Base-by-base conservation (phyloP, 2,888 invertebrate species). In the Abrostola tripartita region DNA sequence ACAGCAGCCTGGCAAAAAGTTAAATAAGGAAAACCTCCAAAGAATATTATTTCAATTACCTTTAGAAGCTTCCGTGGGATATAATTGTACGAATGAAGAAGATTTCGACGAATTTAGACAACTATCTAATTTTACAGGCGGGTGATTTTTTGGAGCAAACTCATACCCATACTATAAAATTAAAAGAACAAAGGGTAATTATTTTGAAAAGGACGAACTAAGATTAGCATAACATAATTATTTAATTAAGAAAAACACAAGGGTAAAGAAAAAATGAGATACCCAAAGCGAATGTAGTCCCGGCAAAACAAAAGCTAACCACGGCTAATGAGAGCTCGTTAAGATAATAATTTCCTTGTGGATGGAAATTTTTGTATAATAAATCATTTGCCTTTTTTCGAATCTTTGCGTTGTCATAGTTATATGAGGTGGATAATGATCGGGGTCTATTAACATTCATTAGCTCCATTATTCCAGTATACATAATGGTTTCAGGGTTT, bases 191-290 rank as follows among this genome's bases (percentile, higher is more conserved):
- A 69, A 66, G 74, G 78, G 80, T 79, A 83, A 85, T 86, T 83
- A 84, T 82, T 82, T 78, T 61, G 71, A 77, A 74, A 77, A 65
- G 62, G 75, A 75, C 71, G 64, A 81, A 79, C 76, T 79, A 76
- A 85, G 87, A 91, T 90, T 89, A 83, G 84, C 90, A 89, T 90
- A 88, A 89, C 84, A 85, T 89, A 88, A 90, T 90, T 89, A 83
- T 76, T 73, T 79, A 88, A 88, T 85, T 84, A 81, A 77, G 81
- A 82, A 85, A 84, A 86, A 85, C 80, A 81, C 68, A 76, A 70
- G 64, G 69, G 52, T 63, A 76, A 79, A 73, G 76, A 71, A 77
- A 74, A 79, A 73, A 78, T 83, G 83, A 85, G 71, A 80, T 78
- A 74, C 71, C 76, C 57, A 60, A 74, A 78, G 78, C 76, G 71